Percentiles rank a stretch among this genome's conserved stretches.
Conservation (phyloP, 2,797 vertebrate species). For the Gymnopithys bicolor region DNA sequence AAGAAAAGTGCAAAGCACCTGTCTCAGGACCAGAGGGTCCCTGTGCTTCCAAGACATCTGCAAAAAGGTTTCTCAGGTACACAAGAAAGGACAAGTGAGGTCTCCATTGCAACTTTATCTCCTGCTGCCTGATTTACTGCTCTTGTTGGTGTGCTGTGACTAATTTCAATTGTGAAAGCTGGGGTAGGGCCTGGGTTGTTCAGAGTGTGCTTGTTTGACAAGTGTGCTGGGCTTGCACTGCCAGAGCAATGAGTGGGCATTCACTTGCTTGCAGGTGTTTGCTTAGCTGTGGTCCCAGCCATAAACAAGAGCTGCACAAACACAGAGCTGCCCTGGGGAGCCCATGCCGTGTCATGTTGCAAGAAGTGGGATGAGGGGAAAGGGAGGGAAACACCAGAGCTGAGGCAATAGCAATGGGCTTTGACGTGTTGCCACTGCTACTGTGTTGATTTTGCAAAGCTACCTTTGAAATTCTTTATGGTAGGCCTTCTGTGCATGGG, state of each 20-base stretch:
- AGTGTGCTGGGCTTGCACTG: neutral
- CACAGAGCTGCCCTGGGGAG: neutral
- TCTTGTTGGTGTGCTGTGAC: neutral
- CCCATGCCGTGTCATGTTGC: accelerated
- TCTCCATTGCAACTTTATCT: neutral
- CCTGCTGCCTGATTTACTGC: neutral
- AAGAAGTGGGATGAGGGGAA: neutral
- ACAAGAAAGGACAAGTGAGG: neutral
- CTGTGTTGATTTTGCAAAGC: neutral
- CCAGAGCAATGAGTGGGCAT: slow-evolving; percentile 1
- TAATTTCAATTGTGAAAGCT: slow-evolving; percentile 36
- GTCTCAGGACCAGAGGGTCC: neutral
- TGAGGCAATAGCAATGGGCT: neutral
- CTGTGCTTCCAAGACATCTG: neutral
- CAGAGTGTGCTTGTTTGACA: neutral
- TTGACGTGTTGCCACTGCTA: neutral
- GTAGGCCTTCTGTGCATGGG: accelerated
- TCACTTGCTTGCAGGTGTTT: neutral
- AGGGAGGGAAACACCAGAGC: neutral
- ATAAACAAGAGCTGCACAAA: neutral
- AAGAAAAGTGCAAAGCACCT: neutral
- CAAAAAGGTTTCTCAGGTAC: neutral
- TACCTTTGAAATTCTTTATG: neutral
- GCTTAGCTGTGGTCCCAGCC: neutral
- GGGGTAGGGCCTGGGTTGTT: slow-evolving; percentile 11